Conservation (phyloP, 2,888 invertebrate species). For the Lithophane socia region DNA sequence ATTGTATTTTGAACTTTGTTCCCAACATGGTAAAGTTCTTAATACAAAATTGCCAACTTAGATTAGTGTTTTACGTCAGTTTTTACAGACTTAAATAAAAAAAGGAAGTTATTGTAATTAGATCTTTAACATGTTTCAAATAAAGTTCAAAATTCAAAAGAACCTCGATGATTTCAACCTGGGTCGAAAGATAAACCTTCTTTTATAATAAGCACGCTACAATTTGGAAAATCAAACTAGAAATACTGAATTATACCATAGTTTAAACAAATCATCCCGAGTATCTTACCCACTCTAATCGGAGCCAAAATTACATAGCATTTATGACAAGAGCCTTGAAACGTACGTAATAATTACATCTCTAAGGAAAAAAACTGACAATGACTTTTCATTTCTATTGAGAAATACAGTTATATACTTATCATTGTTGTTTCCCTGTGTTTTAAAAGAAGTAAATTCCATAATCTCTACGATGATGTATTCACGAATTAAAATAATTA, state of each 20-base stretch:
- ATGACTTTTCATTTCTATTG: slow-evolving; percentile 16
- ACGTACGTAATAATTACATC: neutral
- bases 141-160: neutral
- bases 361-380: neutral
- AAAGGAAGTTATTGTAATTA: no score
- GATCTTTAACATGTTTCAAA: no score
- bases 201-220: no score
- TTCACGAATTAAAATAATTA: no score
- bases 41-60: no score
- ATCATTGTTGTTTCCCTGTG: no score
- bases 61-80: no score
- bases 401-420: neutral
- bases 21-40: no score
- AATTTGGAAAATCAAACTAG: neutral
- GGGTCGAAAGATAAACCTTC: no score
- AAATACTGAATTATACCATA: neutral
- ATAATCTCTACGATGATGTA: neutral
- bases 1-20: no score
- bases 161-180: neutral
- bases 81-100: no score
- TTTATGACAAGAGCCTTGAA: neutral
- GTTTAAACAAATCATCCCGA: neutral
- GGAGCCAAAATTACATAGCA: neutral
- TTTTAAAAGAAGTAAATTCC: neutral
- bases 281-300: neutral